A percentile compares a stretch with the other conserved stretches of the same genome.
Evolutionary conservation across 2,797 vertebrate species (phyloP).

Genomic region (Rhodeus uyekii): DNA sequence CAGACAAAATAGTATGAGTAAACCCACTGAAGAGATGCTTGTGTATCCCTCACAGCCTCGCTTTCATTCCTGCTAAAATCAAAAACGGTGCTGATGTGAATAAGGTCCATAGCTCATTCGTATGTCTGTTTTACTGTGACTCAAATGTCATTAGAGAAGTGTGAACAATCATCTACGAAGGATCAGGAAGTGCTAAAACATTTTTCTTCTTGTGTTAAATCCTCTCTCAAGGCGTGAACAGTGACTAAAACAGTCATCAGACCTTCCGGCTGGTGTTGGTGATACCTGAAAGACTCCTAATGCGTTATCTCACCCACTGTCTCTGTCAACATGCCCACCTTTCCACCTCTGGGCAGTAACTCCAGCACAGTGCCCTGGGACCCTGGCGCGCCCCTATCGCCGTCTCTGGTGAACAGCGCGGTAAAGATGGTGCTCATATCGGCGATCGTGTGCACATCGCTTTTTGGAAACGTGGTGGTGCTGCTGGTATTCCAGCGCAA

Average conservation of each 20-base stretch:
- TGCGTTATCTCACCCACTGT: slow-evolving; percentile 46
- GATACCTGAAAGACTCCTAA: slow-evolving; percentile 54
- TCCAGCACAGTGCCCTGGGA: slow-evolving; percentile 67
- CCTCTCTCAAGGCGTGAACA: slow-evolving; percentile 57
- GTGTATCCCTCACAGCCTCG: no score
- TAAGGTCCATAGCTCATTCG: background rate
- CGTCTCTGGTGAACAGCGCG: slow-evolving; percentile 68
- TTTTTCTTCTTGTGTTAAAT: slow-evolving; percentile 31
- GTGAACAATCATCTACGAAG: slow-evolving; percentile 13
- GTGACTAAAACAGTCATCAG: slow-evolving; percentile 46
- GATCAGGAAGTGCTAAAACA: background rate
- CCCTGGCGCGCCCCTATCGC: slow-evolving; percentile 51
- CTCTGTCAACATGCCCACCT: slow-evolving; percentile 66
- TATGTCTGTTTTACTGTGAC: background rate
- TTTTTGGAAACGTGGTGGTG: slow-evolving; percentile 86
- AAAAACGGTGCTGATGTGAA: no score
- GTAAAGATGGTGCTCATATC: slow-evolving; percentile 81
- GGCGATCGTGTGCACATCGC: slow-evolving; percentile 79
- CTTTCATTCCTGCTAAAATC: no score
- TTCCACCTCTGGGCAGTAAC: slow-evolving; percentile 65
- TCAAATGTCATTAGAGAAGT: slow-evolving; percentile 7
- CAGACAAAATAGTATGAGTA: no score
- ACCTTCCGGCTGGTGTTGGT: slow-evolving; percentile 29
- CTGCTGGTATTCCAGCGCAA: slow-evolving; percentile 86
- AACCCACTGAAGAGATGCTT: no score